Conservation (phyloP, 2,888 invertebrate species). For the Eumacrocentrus americanus region DNA sequence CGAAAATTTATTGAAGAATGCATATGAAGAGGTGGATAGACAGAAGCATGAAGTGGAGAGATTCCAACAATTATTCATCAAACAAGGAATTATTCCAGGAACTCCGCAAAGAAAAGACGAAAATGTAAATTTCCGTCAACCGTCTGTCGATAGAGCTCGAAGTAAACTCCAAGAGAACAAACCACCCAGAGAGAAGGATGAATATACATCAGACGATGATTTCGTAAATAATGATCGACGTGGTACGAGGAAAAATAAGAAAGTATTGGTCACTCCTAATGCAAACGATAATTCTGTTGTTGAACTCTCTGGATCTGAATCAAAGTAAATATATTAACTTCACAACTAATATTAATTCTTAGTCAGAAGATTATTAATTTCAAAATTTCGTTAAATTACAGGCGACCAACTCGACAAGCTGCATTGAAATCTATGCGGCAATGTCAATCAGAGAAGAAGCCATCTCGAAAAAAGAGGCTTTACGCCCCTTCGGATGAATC, state of each 20-base stretch:
- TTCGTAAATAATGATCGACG: slow-evolving; percentile 25
- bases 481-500: no score
- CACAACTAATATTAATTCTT: background rate
- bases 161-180: slow-evolving; percentile 20
- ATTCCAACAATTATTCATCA: slow-evolving; percentile 43
- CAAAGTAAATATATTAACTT: slow-evolving; percentile 45
- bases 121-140: slow-evolving; percentile 28
- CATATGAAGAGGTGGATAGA: slow-evolving; percentile 46
- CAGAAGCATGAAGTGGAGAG: slow-evolving; percentile 42
- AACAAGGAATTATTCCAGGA: slow-evolving; percentile 42
- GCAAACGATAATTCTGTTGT: slow-evolving; percentile 39
- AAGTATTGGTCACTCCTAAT: slow-evolving; percentile 14
- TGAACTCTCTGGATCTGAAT: slow-evolving; percentile 50
- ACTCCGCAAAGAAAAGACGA: slow-evolving; percentile 36
- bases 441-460: slow-evolving; percentile 37
- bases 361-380: background rate
- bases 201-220: slow-evolving; percentile 43
- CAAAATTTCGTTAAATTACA: slow-evolving; percentile 17
- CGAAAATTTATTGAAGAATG: slow-evolving; percentile 45
- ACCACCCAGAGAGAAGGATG: slow-evolving; percentile 22
- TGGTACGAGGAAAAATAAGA: slow-evolving; percentile 20
- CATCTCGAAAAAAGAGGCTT: slow-evolving; percentile 41
- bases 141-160: slow-evolving; percentile 18
- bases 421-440: slow-evolving; percentile 24
- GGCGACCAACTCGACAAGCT: slow-evolving; percentile 35